phyloP scores from a whole-genome alignment of 2,113 vertebrate species.

The Nesospiza acunhae region DNA sequence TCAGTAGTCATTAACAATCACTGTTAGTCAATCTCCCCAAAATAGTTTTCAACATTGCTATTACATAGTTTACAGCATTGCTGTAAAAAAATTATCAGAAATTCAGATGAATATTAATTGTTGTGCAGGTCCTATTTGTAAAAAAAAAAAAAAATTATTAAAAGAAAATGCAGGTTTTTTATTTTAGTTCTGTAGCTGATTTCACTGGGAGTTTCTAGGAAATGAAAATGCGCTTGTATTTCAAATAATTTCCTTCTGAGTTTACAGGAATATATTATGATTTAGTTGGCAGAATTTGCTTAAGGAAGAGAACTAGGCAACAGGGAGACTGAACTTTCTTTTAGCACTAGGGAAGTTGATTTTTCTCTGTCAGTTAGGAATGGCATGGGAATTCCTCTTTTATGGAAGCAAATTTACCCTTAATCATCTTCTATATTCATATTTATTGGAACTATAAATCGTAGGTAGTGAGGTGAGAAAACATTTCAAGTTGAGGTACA shows the following conservation, averaged over 20 bases:
- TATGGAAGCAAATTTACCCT: background rate
- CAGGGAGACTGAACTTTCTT: background rate
- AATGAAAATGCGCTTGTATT: background rate
- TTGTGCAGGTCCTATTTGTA: background rate
- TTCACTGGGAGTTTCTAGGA: background rate
- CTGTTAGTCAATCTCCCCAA: background rate
- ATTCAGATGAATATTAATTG: background rate
- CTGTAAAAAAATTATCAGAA: background rate
- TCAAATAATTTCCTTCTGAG: background rate
- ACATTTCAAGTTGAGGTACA: background rate
- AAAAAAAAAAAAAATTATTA: background rate
- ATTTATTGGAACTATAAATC: background rate
- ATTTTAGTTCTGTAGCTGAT: background rate
- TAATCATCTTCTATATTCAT: background rate
- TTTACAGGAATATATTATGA: background rate
- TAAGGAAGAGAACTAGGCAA: background rate
- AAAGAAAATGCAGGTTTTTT: background rate
- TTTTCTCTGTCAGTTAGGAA: background rate
- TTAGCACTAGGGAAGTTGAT: background rate
- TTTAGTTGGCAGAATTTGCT: background rate
- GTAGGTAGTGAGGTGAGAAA: background rate
- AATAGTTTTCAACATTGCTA: background rate
- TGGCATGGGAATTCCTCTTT: background rate
- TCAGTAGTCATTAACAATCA: background rate
- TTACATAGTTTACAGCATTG: background rate